Conservation (phyloP, 2,888 invertebrate genomes). For the Osedax frankpressi region DNA sequence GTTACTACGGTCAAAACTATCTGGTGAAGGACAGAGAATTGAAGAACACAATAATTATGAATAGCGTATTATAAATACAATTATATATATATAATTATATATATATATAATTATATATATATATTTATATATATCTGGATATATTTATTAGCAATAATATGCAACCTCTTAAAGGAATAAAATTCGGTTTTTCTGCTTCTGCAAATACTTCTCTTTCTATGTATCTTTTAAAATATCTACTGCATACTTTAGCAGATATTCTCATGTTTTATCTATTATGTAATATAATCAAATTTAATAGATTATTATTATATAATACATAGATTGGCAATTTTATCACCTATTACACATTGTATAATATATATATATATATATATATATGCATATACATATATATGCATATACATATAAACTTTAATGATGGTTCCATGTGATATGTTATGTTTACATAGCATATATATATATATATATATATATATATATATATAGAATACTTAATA, state of each 20-base stretch:
- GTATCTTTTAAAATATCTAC: conserved; percentile 27
- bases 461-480: background rate
- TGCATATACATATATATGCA: no score
- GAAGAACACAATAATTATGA: background rate
- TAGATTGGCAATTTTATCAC: no score
- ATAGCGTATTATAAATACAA: background rate
- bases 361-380: no score
- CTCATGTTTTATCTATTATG: no score
- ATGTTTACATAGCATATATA: background rate
- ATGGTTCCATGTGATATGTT: no score
- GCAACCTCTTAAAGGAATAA: background rate
- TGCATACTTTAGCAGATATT: conserved; percentile 19
- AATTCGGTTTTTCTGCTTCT: background rate
- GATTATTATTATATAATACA: no score
- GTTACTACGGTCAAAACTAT: no score
- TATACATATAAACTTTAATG: no score
- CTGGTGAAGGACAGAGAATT: background rate
- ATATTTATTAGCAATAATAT: no score
- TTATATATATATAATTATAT: background rate
- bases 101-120: background rate
- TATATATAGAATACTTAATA: background rate
- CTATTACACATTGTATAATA: no score
- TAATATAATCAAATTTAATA: no score
- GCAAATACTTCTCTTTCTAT: conserved; percentile 25
- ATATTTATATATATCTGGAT: background rate